Evolutionary conservation across 1,140 invertebrate genomes (phyloP).

Genomic region (Drosophila arawakana): DNA sequence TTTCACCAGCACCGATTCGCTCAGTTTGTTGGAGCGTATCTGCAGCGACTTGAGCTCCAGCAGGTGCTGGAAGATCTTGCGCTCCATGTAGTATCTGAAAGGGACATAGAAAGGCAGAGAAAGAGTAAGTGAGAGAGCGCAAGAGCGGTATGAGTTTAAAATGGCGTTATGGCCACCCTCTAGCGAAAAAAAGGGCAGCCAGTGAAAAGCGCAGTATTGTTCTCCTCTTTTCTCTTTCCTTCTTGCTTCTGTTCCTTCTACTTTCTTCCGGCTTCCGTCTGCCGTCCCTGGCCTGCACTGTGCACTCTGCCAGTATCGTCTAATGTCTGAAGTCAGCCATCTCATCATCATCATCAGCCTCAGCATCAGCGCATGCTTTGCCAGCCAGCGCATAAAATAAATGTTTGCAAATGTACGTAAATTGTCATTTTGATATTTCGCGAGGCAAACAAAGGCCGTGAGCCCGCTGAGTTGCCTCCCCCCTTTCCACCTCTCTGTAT

Average conservation of each 20-base stretch:
- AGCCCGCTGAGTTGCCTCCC: conserved; percentile 51
- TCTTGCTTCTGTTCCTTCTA: neutral
- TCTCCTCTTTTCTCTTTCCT: neutral
- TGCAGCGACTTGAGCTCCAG: conserved; percentile 96
- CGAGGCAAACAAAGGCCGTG: conserved; percentile 60
- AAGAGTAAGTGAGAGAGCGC: neutral
- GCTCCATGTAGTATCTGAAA: conserved; percentile 93
- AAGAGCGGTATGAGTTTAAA: conserved; percentile 2
- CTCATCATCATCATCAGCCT: conserved; percentile 25
- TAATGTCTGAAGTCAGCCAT: neutral
- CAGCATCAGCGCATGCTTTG: neutral
- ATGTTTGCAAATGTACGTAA: conserved; percentile 77
- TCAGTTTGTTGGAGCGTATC: conserved; percentile 94
- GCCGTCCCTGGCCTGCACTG: neutral
- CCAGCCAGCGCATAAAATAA: conserved; percentile 56
- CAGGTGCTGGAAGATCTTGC: conserved; percentile 97
- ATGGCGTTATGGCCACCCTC: conserved; percentile 17
- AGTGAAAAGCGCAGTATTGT: conserved; percentile 42
- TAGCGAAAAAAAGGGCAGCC: conserved; percentile 13
- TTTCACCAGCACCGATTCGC: conserved; percentile 95
- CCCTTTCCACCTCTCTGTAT: neutral
- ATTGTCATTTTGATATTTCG: conserved; percentile 81
- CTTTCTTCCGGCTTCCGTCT: neutral
- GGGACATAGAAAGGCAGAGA: too few species aligned
- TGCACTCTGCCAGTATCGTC: conserved; percentile 2